phyloP scores from a whole-genome alignment of 1,140 invertebrate species.

The Proctacanthus coquilletti region DNA sequence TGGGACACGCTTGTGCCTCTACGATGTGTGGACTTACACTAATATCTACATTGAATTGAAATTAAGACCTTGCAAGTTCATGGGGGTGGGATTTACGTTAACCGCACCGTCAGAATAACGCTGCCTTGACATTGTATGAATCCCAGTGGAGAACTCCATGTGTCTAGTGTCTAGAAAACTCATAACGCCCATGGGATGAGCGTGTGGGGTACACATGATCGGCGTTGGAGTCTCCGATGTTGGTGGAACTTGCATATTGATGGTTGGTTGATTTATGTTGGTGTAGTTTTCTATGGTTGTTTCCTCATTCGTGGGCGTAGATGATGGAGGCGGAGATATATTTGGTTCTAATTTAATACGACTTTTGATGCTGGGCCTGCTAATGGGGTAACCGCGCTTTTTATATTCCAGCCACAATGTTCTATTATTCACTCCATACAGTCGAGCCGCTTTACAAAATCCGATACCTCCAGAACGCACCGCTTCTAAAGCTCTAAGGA shows the following conservation, averaged over 20 bases:
- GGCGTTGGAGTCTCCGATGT: slow-evolving; percentile 32
- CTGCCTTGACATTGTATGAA: slow-evolving; percentile 33
- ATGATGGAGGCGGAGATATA: slow-evolving; percentile 35
- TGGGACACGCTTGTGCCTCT: no score
- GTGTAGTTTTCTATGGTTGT: slow-evolving; percentile 28
- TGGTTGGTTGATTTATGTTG: slow-evolving; percentile 31
- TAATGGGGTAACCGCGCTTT: slow-evolving; percentile 62
- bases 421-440: slow-evolving; percentile 68
- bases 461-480: slow-evolving; percentile 67
- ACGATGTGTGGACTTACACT: no score
- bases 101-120: slow-evolving; percentile 28
- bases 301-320: slow-evolving; percentile 21
- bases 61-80: slow-evolving; percentile 54
- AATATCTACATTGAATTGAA: slow-evolving; percentile 50
- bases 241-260: slow-evolving; percentile 37
- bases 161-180: slow-evolving; percentile 43
- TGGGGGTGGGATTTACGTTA: slow-evolving; percentile 33
- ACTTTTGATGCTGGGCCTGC: slow-evolving; percentile 53
- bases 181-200: slow-evolving; percentile 35
- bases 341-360: slow-evolving; percentile 46
- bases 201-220: slow-evolving; percentile 31
- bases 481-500: slow-evolving; percentile 58
- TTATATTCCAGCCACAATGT: slow-evolving; percentile 73
- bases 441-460: slow-evolving; percentile 64
- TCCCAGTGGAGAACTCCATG: slow-evolving; percentile 33